phyloP scores from a whole-genome alignment of 2,888 invertebrate genomes.

The Hyposoter dolosus region DNA sequence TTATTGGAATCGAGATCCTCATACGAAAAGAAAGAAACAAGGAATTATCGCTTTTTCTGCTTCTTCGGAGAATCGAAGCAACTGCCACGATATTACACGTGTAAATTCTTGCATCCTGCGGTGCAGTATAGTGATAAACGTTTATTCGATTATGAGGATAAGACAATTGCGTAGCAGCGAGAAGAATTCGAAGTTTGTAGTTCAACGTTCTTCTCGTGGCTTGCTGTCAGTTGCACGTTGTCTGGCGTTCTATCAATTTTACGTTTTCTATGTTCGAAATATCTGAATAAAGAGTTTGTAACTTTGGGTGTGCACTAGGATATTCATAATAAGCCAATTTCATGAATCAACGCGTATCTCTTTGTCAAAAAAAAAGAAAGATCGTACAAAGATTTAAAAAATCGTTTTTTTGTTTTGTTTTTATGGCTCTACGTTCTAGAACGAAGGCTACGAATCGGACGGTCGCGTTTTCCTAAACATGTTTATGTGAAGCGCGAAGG shows the following conservation, averaged over 20 bases:
- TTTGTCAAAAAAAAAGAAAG: constrained; percentile 5
- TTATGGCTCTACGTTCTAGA: background rate
- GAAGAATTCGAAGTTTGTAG: background rate
- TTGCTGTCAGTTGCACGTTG: no score
- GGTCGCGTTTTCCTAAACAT: constrained; percentile 3
- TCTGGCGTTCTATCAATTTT: background rate
- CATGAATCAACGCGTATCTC: constrained; percentile 1
- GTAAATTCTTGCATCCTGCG: background rate
- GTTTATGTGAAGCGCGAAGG: constrained; percentile 3
- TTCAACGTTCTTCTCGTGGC: background rate
- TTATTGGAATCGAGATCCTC: background rate
- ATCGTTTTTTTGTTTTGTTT: constrained; percentile 6
- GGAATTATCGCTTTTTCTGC: background rate
- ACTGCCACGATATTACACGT: background rate
- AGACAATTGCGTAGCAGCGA: background rate
- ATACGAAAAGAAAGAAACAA: background rate
- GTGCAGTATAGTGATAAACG: background rate
- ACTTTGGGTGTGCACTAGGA: constrained; percentile 44
- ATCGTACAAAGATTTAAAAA: constrained; percentile 8
- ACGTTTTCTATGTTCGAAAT: background rate
- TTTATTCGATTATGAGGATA: background rate
- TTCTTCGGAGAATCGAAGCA: background rate
- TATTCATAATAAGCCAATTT: constrained; percentile 28
- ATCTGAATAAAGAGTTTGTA: background rate
- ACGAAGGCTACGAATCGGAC: constrained; percentile 25